Evolutionary conservation across 2,113 vertebrate genomes (phyloP).

Genomic region (Glareola pratincola): DNA sequence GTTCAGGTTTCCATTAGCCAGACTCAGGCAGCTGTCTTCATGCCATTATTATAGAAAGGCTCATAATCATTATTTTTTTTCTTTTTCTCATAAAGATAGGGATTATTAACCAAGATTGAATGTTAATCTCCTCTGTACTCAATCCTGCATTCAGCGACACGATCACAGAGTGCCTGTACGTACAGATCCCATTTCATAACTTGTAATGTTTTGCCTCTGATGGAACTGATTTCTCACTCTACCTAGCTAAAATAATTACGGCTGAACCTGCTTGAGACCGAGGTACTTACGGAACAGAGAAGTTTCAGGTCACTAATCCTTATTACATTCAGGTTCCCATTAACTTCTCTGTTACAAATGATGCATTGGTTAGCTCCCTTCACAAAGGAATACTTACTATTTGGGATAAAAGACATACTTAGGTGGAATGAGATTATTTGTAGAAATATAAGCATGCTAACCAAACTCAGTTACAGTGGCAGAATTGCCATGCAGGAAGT

Average conservation of each 20-base stretch:
- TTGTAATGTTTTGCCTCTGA: slow-evolving; percentile 42
- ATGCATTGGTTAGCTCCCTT: slow-evolving; percentile 23
- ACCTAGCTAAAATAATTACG: slow-evolving; percentile 35
- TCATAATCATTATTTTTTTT: slow-evolving; percentile 4
- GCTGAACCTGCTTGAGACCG: background rate
- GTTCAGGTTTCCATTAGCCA: background rate
- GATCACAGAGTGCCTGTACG: background rate
- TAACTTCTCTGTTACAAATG: slow-evolving; percentile 38
- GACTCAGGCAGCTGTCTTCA: slow-evolving; percentile 4
- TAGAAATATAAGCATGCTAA: slow-evolving; percentile 2
- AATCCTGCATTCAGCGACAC: background rate
- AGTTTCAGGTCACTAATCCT: slow-evolving; percentile 29
- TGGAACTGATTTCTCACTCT: slow-evolving; percentile 11
- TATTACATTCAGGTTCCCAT: background rate
- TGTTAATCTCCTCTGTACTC: slow-evolving; percentile 5
- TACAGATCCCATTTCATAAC: background rate
- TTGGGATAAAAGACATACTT: background rate
- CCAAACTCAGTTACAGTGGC: slow-evolving; percentile 1
- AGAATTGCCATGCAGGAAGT: background rate
- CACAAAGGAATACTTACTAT: slow-evolving; percentile 17
- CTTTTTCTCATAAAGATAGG: slow-evolving; percentile 28
- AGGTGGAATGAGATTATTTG: slow-evolving; percentile 6
- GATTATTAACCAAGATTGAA: slow-evolving; percentile 51
- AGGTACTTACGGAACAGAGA: background rate
- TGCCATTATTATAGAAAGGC: slow-evolving; percentile 19